Base-by-base conservation (phyloP, 2,113 vertebrate genomes). In the Charina bottae region DNA sequence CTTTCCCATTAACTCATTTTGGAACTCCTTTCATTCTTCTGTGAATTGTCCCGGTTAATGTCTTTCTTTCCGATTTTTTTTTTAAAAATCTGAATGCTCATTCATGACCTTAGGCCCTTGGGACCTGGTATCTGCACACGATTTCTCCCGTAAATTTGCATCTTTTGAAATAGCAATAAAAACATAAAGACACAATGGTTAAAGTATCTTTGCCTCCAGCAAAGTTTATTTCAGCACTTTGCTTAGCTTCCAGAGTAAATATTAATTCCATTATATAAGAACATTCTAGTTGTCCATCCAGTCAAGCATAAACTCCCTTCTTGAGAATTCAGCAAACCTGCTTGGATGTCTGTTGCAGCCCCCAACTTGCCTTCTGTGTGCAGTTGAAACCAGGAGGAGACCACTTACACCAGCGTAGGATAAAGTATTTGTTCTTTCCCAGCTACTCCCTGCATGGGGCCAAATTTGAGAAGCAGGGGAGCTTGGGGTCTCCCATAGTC, bases 241-340 rank as follows among this genome's bases (percentile, higher is more conserved):
- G 72, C 92, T 60, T 85, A 92, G 94, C 96, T 95, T 94, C 95
- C 97, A 94, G 94, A 97, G 97, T 97, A 97, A 97, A 97, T 97
- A 97, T 97, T 97, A 97, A 97, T 98, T 97, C 96, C 96, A 95
- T 97, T 97, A 96, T 94, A 93, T 96, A 95, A 93, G 97, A 97
- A 97, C 96, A 95, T 93, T 95, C 97, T 97, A 97, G 96, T 97
- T 98, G 96, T 96, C 95, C 91, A 92, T 96, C 96, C 97, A 96
- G 96, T 93, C 93, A 96, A 94, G 93, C 95, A 88, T 97, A 93
- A 96, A 95, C 96, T 96, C 90, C 95, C 96, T 96, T 95, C 95
- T 95, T 96, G 17, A 95, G 96, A 95, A 93, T 94, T 87, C 1
- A 96, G 97, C 17, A 8, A 9, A 42, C 9, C 5, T 21, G 72